Percentiles rank a stretch among this genome's conserved stretches.
These are phyloP conservation scores for Archaeoteleia sp. DNA, from an alignment of 2,888 invertebrate genomes.

Conservation along the genomic window DNA sequence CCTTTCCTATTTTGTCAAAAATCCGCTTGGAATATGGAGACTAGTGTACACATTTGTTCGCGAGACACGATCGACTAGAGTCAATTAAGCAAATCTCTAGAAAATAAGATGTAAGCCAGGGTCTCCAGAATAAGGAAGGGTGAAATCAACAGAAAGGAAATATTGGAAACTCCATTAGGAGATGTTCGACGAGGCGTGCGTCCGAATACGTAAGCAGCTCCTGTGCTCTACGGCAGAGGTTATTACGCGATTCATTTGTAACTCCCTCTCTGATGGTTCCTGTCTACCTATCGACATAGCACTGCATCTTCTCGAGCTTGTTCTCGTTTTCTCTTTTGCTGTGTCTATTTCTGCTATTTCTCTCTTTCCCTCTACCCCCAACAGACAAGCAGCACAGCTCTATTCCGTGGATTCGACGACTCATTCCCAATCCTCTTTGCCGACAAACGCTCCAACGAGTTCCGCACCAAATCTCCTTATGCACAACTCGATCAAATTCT, in stretches of 20 bases:
- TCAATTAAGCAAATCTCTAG: too few relatives aligned
- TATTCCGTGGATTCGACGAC: slow-evolving; percentile 55
- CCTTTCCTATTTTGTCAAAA: too few relatives aligned
- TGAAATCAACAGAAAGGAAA: slow-evolving; percentile 59
- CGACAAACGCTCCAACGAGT: slow-evolving; percentile 67
- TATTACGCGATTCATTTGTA: slow-evolving; percentile 73
- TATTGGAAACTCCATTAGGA: slow-evolving; percentile 68
- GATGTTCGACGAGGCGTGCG: slow-evolving; percentile 57
- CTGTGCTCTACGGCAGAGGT: slow-evolving; percentile 48
- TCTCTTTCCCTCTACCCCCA: slow-evolving; percentile 19
- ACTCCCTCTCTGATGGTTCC: slow-evolving; percentile 53
- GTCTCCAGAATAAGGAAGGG: neutral
- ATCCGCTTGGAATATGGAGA: too few relatives aligned
- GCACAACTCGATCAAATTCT: slow-evolving; percentile 70
- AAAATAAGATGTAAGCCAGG: neutral
- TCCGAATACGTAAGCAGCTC: slow-evolving; percentile 68
- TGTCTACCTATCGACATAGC: slow-evolving; percentile 24
- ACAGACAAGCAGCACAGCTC: slow-evolving; percentile 22
- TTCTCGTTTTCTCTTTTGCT: slow-evolving; percentile 21
- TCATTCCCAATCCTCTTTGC: slow-evolving; percentile 69
- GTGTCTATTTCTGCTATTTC: slow-evolving; percentile 30
- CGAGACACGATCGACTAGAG: too few relatives aligned
- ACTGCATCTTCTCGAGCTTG: slow-evolving; percentile 3
- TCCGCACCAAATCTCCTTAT: slow-evolving; percentile 68
- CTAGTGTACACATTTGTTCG: too few relatives aligned